Conservation (phyloP, 1,140 invertebrate genomes). For the Drosophila eugracilis region DNA sequence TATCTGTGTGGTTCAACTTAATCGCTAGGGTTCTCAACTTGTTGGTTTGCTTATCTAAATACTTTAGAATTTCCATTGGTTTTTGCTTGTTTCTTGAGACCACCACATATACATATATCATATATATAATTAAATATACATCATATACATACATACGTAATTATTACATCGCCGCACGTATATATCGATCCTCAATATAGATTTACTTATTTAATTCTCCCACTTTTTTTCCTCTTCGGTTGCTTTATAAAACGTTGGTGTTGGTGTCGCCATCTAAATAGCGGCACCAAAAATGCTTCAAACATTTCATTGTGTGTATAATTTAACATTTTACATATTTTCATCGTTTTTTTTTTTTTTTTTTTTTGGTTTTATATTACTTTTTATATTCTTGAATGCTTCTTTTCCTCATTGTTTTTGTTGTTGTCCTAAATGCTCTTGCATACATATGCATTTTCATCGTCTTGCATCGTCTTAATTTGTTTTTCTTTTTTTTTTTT, state of each 20-base stretch:
- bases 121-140: slow-evolving; percentile 71
- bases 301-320: slow-evolving; percentile 77
- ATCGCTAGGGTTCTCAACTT: slow-evolving; percentile 69
- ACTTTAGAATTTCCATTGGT: slow-evolving; percentile 78
- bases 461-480: slow-evolving; percentile 55
- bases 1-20: slow-evolving; percentile 66
- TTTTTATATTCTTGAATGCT: slow-evolving; percentile 1
- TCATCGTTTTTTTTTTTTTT: slow-evolving; percentile 27
- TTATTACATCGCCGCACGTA: slow-evolving; percentile 65
- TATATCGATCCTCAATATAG: slow-evolving; percentile 27
- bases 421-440: slow-evolving; percentile 77
- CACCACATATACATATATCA: slow-evolving; percentile 72
- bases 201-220: slow-evolving; percentile 41
- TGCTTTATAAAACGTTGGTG: slow-evolving; percentile 75
- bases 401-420: slow-evolving; percentile 32
- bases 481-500: slow-evolving; percentile 21
- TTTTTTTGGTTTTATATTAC: slow-evolving; percentile 23
- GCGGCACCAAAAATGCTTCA: slow-evolving; percentile 78
- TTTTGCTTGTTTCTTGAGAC: slow-evolving; percentile 62
- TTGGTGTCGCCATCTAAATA: slow-evolving; percentile 73
- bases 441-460: slow-evolving; percentile 24
- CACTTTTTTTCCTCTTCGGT: too few species aligned
- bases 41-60: slow-evolving; percentile 78
- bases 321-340: slow-evolving; percentile 62
- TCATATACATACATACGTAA: slow-evolving; percentile 57